Conservation (phyloP, 2,888 invertebrate species). For the Andrena haemorrhoa region DNA sequence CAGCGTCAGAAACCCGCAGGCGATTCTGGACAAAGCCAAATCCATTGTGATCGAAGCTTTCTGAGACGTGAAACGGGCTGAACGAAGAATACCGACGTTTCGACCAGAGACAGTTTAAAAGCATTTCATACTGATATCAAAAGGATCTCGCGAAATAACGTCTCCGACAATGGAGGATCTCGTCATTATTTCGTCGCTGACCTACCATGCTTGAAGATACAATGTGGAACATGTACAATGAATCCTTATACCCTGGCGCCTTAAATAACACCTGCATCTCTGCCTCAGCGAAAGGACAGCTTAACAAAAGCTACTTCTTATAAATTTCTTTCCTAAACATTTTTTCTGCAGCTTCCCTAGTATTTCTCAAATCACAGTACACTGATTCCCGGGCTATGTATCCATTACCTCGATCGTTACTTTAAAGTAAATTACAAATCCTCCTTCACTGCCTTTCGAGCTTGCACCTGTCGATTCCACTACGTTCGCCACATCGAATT, state of each 20-base stretch:
- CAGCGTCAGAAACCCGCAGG: constrained; percentile 28
- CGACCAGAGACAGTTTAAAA: constrained; percentile 43
- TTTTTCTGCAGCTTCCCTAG: too few species aligned
- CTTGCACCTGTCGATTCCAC: constrained; percentile 10
- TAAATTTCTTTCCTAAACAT: too few species aligned
- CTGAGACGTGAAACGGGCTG: constrained; percentile 28
- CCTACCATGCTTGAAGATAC: constrained; percentile 9
- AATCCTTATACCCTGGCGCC: constrained; percentile 23
- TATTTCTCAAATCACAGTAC: not conserved
- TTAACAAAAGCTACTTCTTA: not conserved
- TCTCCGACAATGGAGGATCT: constrained; percentile 46
- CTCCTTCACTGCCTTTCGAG: constrained; percentile 48
- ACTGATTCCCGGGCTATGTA: not conserved
- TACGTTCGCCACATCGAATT: not conserved
- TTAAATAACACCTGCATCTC: constrained; percentile 13
- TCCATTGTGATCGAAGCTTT: constrained; percentile 49
- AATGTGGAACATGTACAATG: constrained; percentile 26
- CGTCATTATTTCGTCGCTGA: constrained; percentile 25
- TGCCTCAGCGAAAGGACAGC: not conserved
- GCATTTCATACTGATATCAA: constrained; percentile 51
- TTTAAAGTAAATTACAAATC: not conserved
- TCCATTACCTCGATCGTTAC: not conserved
- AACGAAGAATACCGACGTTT: constrained; percentile 49
- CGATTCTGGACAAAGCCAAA: constrained; percentile 43
- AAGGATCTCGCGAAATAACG: constrained; percentile 50